Conservation (phyloP, 2,797 vertebrate genomes). For the Karalla daura region DNA sequence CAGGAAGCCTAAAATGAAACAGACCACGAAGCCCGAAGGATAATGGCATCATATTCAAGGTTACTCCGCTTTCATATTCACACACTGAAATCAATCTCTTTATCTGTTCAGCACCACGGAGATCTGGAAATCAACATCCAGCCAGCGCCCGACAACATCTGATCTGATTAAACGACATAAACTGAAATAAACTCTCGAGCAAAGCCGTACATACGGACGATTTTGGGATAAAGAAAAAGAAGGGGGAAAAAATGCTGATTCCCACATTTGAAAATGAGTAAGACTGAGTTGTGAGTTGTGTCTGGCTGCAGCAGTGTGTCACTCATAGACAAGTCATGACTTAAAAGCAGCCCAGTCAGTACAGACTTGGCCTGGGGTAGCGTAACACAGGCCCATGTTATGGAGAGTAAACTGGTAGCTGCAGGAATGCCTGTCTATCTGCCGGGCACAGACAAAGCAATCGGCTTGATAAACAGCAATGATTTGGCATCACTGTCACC, state of each 20-base stretch:
- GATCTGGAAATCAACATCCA: slow-evolving; percentile 24
- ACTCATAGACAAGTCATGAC: slow-evolving; percentile 28
- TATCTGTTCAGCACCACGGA: slow-evolving; percentile 23
- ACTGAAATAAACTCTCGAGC: slow-evolving; percentile 10
- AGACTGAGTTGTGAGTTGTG: slow-evolving; percentile 6
- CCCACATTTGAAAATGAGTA: slow-evolving; percentile 22
- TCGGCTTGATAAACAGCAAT: background rate
- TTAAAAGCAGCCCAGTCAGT: background rate
- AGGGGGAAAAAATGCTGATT: background rate
- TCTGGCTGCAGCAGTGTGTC: slow-evolving; percentile 17
- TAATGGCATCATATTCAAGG: slow-evolving; percentile 19
- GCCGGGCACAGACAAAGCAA: too few species aligned
- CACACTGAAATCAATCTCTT: slow-evolving; percentile 26
- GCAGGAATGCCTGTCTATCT: too few species aligned
- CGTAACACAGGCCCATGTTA: background rate
- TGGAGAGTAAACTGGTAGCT: background rate
- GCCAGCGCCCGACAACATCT: slow-evolving; percentile 31
- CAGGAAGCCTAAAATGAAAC: slow-evolving; percentile 42
- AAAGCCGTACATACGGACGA: background rate
- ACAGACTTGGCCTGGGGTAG: background rate
- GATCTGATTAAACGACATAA: slow-evolving; percentile 22
- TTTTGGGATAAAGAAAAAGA: too few species aligned
- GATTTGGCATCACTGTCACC: background rate
- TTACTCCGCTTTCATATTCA: background rate
- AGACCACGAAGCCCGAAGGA: slow-evolving; percentile 19